These are phyloP conservation scores for Temnothorax rugatulus DNA, from an alignment of 2,888 invertebrate genomes.

Conservation along the genomic window DNA sequence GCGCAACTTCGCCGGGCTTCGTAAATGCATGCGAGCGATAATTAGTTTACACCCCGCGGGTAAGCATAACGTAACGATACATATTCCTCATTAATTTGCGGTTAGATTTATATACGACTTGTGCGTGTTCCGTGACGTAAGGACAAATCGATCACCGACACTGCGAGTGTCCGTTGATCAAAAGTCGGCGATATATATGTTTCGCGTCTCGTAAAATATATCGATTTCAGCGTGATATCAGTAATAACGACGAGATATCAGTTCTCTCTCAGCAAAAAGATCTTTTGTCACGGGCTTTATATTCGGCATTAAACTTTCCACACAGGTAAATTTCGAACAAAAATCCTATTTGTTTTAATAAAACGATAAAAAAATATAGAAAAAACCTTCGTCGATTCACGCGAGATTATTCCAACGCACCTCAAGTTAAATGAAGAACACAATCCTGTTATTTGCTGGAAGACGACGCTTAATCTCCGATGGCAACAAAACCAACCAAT, in stretches of 20 bases:
- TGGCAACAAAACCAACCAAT: slow-evolving; percentile 52
- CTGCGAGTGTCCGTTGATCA: background rate
- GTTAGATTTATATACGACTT: slow-evolving; percentile 14
- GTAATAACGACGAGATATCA: background rate
- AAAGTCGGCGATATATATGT: background rate
- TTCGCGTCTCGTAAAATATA: background rate
- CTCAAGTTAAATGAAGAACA: slow-evolving; percentile 24
- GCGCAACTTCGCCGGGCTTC: slow-evolving; percentile 19
- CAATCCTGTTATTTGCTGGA: background rate
- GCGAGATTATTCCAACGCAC: background rate
- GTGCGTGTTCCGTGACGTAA: slow-evolving; percentile 1
- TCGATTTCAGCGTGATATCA: background rate
- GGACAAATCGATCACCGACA: slow-evolving; percentile 30
- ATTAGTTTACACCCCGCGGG: slow-evolving; percentile 39
- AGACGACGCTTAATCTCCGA: slow-evolving; percentile 32
- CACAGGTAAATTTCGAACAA: background rate
- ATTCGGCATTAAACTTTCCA: background rate
- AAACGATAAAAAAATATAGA: background rate
- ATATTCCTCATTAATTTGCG: slow-evolving; percentile 22
- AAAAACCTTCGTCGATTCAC: background rate
- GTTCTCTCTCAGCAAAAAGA: background rate
- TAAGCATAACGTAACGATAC: slow-evolving; percentile 32
- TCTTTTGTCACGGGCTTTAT: background rate
- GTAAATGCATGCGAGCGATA: slow-evolving; percentile 43
- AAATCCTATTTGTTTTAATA: background rate